Conservation (phyloP, 37 sponge, comb jelly and placozoan species). For the Mnemiopsis leidyi region DNA sequence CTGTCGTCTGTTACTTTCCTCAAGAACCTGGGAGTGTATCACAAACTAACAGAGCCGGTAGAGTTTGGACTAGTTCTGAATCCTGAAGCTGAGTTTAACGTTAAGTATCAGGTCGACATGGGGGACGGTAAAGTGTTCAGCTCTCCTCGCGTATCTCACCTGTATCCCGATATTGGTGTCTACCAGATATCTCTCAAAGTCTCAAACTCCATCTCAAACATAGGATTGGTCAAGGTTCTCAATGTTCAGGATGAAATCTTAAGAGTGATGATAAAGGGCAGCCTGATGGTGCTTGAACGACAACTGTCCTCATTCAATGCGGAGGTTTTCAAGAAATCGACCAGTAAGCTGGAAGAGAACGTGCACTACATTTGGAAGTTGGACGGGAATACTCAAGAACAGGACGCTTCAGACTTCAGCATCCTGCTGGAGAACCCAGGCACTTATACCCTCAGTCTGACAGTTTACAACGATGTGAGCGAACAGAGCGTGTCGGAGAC, state of each 20-base stretch:
- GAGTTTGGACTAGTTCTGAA: constrained; percentile 11
- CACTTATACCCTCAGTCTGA: constrained; percentile 19
- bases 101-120: constrained; percentile 17
- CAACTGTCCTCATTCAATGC: constrained; percentile 34
- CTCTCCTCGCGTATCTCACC: neutral
- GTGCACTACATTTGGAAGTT: neutral
- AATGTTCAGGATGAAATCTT: constrained; percentile 35
- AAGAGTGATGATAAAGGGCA: neutral
- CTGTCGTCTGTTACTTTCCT: neutral
- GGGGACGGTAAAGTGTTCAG: constrained; percentile 1
- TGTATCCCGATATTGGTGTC: constrained; percentile 4
- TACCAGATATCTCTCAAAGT: neutral
- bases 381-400: constrained; percentile 18
- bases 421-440: neutral
- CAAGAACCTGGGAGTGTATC: neutral
- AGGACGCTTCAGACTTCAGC: constrained; percentile 39
- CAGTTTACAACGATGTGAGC: constrained; percentile 20
- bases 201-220: neutral
- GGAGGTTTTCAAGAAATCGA: constrained; percentile 47
- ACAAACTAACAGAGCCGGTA: neutral
- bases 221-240: neutral
- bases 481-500: constrained; percentile 37
- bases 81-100: neutral
- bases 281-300: neutral
- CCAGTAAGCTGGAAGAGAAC: constrained; percentile 1